Base-by-base conservation (phyloP, 2,113 vertebrate species). In the Melanostigma gelatinosum region DNA sequence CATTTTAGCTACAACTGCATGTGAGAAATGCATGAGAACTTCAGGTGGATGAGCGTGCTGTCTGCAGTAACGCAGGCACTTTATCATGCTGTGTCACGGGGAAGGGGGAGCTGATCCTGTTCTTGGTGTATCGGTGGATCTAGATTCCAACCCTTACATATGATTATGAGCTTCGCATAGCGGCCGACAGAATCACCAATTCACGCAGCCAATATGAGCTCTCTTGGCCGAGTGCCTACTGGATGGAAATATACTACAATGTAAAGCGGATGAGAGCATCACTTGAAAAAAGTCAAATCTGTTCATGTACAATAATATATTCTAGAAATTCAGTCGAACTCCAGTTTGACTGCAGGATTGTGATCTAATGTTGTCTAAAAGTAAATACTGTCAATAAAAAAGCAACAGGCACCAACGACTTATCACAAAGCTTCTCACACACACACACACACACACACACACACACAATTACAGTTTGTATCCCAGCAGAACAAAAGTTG, bases 401-500 rank as follows among this genome's bases (percentile, higher is more conserved):
- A 20, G 46, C 16, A 16, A 4, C 44, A 15, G 44, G 44, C 44
- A 46, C 44, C 32, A 52, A 9, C 22, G 40, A 42, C 68, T 15
- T 44, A 24, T 24, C 32, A 44, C 68, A 44, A 32, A 75, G 54
- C 10, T 57, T 27, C n/a, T 24, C 70, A 29, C 60, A 46, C 29
- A 34, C 34, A 34, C 34, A 34, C 34, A 34, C 34, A 46, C 40
- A 48, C 9, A 29, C 27, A 44, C 55, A 6, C 34, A 34, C 34
- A 34, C 34, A 6, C 34, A 34, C 34, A 64, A 1, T 10, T 29
- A 50, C 8, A 36, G 18, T 46, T 63, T 60, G 54, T 55, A 20
- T 77, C 64, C 34, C 58, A 5, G 34, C 32, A 13, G 64, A 83
- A 70, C 46, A 79, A 58, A 55, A 8, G 22, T 32, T 18, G 50